Base-by-base conservation (phyloP, 2,888 invertebrate species). In the Hirtodrosophila cameraria region DNA sequence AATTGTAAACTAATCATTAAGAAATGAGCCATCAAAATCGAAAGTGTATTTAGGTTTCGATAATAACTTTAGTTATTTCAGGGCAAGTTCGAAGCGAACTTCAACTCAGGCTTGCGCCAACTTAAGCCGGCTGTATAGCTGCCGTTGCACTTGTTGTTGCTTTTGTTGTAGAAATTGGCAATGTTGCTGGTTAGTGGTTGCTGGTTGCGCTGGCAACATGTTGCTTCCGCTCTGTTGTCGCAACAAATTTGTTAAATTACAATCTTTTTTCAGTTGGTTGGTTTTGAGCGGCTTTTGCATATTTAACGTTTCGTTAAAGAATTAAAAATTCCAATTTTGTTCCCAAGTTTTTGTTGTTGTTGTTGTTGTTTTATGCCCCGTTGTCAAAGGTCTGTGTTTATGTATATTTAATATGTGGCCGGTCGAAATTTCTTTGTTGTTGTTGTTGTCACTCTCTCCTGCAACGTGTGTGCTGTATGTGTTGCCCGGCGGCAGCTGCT, bases 161-260 rank as follows among this genome's bases (percentile, higher is more conserved):
- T 42, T 42, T 49, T 58, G 46, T n/a, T 46, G 36, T 3, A 28
- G 36, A 73, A 71, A 69, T 64, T 74, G 54, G 69, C 53, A 66
- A 70, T 69, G 69, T 70, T 69, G 71, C 48, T 53, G 48, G 23
- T 28, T 27, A n/a, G n/a, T n/a, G n/a, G 69, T 70, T 69, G 71
- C 48, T 53, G 48, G 23, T 28, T 27, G 39, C 38, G 35, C 45
- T 61, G 53, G 81, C 78, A 84, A 78, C 79, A 79, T 81, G 78
- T 84, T 80, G 75, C 81, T 78, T 72, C 61, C 69, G 73, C 57
- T 48, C 54, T 52, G 33, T 33, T 52, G 15, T 31, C 33, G 50
- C 53, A 68, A 60, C 48, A 64, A 41, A 64, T 50, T 39, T 16
- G 11, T 48, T 46, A 11, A 27, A 58, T 48, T 49, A 43, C 27